A percentile compares a stretch with the other conserved stretches of the same genome.
Evolutionary conservation across 1,140 invertebrate species (phyloP).

Genomic region (Trypoxylus dichotomus): DNA sequence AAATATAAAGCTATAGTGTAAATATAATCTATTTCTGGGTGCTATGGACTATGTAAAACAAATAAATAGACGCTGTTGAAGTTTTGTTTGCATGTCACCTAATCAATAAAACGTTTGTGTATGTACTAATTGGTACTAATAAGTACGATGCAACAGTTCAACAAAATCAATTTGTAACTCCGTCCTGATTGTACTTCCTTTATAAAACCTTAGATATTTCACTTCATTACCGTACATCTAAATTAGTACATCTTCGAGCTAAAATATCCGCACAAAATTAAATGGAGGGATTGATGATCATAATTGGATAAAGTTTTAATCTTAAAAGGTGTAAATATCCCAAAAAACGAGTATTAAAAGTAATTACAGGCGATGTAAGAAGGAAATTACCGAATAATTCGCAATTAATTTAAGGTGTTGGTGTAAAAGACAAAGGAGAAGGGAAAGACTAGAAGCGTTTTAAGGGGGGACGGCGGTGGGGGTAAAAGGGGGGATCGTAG

Average conservation of each 20-base stretch:
- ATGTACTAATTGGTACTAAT: not conserved
- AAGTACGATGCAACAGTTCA: not conserved
- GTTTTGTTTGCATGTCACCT: not conserved
- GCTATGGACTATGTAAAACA: not conserved
- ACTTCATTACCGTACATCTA: no score
- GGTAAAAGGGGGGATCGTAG: not conserved
- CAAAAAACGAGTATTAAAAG: not conserved
- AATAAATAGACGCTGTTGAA: not conserved
- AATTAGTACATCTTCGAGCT: no score
- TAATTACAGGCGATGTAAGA: not conserved
- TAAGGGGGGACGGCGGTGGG: not conserved
- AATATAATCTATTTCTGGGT: no score
- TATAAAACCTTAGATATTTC: no score
- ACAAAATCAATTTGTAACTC: not conserved
- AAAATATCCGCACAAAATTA: no score
- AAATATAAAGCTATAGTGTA: no score
- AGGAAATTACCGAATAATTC: constrained; percentile 27
- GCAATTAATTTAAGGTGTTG: constrained; percentile 25
- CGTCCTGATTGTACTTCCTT: not conserved
- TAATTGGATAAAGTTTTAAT: no score
- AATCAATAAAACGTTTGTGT: not conserved
- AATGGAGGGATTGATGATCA: no score
- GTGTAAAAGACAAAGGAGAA: not conserved
- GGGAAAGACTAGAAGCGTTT: not conserved
- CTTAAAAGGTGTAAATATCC: no score